phyloP scores from a whole-genome alignment of 2,888 invertebrate species.

The Sesamia inferens region DNA sequence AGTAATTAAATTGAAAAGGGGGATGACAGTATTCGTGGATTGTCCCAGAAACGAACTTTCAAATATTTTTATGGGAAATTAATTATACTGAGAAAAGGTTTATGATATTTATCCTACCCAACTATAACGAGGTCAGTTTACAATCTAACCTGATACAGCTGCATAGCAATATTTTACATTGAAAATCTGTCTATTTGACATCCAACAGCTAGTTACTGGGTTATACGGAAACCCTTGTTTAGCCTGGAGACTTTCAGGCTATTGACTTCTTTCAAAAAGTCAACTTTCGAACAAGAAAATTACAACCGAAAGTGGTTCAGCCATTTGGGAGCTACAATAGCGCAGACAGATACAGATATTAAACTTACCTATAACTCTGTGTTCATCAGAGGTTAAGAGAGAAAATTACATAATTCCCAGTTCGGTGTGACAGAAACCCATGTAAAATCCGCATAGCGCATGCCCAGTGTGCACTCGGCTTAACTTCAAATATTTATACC shows the following conservation, averaged over 20 bases:
- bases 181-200: too few species aligned
- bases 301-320: not conserved
- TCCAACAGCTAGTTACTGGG: too few species aligned
- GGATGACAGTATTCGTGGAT: too few species aligned
- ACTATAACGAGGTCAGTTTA: too few species aligned
- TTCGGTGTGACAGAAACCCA: conserved; percentile 69
- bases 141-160: too few species aligned
- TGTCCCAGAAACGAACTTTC: too few species aligned
- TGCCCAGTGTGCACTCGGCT: conserved; percentile 78
- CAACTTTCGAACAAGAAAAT: not conserved
- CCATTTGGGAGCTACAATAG: not conserved
- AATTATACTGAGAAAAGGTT: too few species aligned
- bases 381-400: not conserved
- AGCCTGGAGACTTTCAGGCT: too few species aligned
- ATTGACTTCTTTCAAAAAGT: not conserved
- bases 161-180: too few species aligned
- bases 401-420: not conserved
- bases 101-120: too few species aligned
- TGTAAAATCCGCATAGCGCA: conserved; percentile 70
- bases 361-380: not conserved
- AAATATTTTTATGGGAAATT: too few species aligned
- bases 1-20: not conserved
- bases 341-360: not conserved
- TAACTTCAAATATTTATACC: conserved; percentile 86
- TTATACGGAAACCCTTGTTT: too few species aligned